Percentiles rank a stretch among this genome's conserved stretches.
phyloP scores from a whole-genome alignment of 2,797 vertebrate genomes.

The Tenualosa thibaudeaui region DNA sequence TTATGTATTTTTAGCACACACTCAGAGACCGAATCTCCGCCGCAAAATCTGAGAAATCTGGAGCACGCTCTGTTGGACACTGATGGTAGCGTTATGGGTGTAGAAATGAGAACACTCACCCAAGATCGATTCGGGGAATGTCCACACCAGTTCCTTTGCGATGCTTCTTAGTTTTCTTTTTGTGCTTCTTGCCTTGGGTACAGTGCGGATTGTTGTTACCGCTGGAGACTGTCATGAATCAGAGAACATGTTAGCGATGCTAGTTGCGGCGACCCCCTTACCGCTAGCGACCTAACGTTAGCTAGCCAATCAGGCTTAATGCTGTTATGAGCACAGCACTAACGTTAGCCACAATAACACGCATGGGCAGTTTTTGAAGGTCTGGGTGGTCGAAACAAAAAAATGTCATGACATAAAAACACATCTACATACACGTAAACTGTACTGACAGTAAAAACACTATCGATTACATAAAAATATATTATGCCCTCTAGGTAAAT shows the following conservation, averaged over 20 bases:
- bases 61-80: slow-evolving; percentile 40
- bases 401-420: slow-evolving; percentile 5
- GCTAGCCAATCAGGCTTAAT: slow-evolving; percentile 1
- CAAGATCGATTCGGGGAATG: slow-evolving; percentile 51
- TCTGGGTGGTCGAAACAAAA: background rate
- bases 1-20: slow-evolving; percentile 61
- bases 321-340: background rate
- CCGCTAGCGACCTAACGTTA: background rate
- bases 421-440: background rate
- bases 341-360: slow-evolving; percentile 5
- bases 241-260: slow-evolving; percentile 13
- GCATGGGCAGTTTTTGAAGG: background rate
- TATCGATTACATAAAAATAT: background rate
- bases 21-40: slow-evolving; percentile 42
- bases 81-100: background rate
- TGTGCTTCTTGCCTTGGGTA: slow-evolving; percentile 64
- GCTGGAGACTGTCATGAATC: slow-evolving; percentile 55
- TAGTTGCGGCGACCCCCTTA: slow-evolving; percentile 15
- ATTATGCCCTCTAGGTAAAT: background rate
- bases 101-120: slow-evolving; percentile 52
- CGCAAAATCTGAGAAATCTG: slow-evolving; percentile 36
- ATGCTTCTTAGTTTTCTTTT: slow-evolving; percentile 71
- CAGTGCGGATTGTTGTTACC: slow-evolving; percentile 55
- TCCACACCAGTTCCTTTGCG: slow-evolving; percentile 58
- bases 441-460: background rate